Conservation (phyloP, 2,888 invertebrate species). For the Cheilosia scutellata region DNA sequence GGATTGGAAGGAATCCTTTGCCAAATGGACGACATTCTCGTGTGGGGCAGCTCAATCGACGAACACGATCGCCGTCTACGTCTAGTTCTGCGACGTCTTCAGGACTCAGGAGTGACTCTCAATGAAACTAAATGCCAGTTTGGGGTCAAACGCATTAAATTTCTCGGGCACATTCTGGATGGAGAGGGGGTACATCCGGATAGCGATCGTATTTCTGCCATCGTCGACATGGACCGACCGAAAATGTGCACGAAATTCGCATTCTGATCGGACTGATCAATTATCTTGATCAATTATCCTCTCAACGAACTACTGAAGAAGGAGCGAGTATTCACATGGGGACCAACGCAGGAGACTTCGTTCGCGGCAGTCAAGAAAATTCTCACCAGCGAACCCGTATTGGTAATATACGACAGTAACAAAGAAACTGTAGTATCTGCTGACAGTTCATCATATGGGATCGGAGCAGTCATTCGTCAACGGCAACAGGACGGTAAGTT, state of each 20-base stretch:
- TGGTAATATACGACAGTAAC: constrained; percentile 12
- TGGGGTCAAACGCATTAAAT: no score
- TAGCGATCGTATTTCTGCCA: background rate
- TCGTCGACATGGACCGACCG: background rate
- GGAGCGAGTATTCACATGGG: background rate
- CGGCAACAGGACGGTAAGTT: constrained; percentile 6
- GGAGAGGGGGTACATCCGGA: no score
- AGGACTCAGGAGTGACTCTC: background rate
- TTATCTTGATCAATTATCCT: constrained; percentile 2
- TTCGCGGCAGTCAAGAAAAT: constrained; percentile 6
- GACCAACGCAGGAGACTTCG: no score
- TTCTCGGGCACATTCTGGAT: constrained; percentile 1
- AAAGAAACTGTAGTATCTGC: constrained; percentile 3
- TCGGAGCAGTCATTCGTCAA: constrained; percentile 22
- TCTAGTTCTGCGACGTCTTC: constrained; percentile 23
- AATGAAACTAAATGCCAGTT: background rate
- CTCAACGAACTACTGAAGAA: constrained; percentile 2
- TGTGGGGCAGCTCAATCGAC: constrained; percentile 12
- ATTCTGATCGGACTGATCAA: constrained; percentile 28
- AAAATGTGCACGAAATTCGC: constrained; percentile 8
- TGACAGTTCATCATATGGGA: constrained; percentile 23
- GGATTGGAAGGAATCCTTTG: constrained; percentile 21
- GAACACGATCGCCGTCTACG: constrained; percentile 23
- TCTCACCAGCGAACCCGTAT: constrained; percentile 2
- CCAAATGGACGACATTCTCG: constrained; percentile 39